Base-by-base conservation (phyloP, 2,797 vertebrate genomes). In the Ispidina picta region DNA sequence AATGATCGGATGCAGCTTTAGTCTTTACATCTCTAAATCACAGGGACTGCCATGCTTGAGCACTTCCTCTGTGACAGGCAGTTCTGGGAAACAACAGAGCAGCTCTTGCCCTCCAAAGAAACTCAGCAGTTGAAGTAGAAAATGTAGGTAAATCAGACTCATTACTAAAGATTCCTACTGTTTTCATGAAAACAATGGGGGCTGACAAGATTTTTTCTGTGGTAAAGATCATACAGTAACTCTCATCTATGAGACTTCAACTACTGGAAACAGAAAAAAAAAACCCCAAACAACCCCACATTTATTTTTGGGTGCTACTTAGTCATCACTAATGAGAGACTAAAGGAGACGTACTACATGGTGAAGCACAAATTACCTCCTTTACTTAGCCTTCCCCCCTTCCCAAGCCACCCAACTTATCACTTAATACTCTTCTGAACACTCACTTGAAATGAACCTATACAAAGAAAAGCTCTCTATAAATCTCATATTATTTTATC, bases 161-260 rank as follows among this genome's bases (percentile, higher is more conserved):
- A n/a, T 52, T 80, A 65, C 76, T 74, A 37, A 88, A 77, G 26
- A 72, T 92, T 69, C 79, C 75, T 83, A 68, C 49, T 77, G 44
- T 85, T 87, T 92, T 91, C 71, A 88, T 73, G 69, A 89, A 89
- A 85, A 60, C 76, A 88, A 58, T 64, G 25, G 55, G 63, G 51
- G 23, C n/a, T 94, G 54, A 29, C 49, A 83, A 56, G 14, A 6
- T 85, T 86, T 89, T 77, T 41, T 62, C 73, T 89, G 33, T 41
- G 22, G 13, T 77, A 80, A 70, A 52, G 75, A 76, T 91, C 65
- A 54, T 31, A 72, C 8, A 54, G 49, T 64, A 60, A 41, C 31
- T 65, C 20, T 74, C 46, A 78, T 75, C 77, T 73, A 5, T 44
- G 68, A 88, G 52, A 73, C 28, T 76, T 82, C 14, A 86, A 28